These are phyloP conservation scores for Clarias magur DNA, from an alignment of 2,113 vertebrate species.

Conservation along the genomic window DNA sequence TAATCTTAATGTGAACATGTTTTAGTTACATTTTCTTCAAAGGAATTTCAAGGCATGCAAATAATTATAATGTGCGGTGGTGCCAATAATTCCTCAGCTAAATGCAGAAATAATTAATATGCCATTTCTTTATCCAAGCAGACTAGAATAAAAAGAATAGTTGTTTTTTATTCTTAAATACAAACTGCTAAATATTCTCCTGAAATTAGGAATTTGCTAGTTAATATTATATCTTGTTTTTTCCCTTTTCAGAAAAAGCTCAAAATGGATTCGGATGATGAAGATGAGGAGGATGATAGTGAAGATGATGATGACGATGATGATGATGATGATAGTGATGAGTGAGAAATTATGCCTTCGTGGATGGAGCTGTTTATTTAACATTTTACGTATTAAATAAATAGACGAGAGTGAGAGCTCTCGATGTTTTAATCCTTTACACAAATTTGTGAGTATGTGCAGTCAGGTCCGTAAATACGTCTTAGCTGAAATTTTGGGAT, in stretches of 20 bases:
- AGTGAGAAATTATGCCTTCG: slow-evolving; percentile 37
- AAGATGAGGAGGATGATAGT: slow-evolving; percentile 63
- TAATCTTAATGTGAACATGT: not conserved
- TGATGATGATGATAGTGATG: slow-evolving; percentile 65
- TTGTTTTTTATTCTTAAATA: not conserved
- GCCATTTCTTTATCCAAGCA: not conserved
- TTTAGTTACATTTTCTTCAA: not conserved
- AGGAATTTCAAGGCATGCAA: not conserved
- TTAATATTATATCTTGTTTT: not conserved
- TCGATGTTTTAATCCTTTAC: not conserved
- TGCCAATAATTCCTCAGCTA: not conserved
- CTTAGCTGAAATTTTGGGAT: not conserved
- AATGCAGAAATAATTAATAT: not conserved
- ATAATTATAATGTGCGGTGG: not conserved
- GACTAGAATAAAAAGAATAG: not conserved
- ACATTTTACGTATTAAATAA: not conserved
- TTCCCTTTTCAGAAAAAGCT: slow-evolving; percentile 70
- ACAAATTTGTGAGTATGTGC: not conserved
- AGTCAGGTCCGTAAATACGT: not conserved
- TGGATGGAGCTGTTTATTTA: not conserved
- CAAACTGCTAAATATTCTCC: not conserved
- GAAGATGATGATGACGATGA: slow-evolving; percentile 67
- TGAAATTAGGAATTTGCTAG: not conserved
- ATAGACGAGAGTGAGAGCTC: not conserved
- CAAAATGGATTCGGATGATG: slow-evolving; percentile 72